Evolutionary conservation across 2,888 invertebrate species (phyloP).

Genomic region (Agrochola litura): DNA sequence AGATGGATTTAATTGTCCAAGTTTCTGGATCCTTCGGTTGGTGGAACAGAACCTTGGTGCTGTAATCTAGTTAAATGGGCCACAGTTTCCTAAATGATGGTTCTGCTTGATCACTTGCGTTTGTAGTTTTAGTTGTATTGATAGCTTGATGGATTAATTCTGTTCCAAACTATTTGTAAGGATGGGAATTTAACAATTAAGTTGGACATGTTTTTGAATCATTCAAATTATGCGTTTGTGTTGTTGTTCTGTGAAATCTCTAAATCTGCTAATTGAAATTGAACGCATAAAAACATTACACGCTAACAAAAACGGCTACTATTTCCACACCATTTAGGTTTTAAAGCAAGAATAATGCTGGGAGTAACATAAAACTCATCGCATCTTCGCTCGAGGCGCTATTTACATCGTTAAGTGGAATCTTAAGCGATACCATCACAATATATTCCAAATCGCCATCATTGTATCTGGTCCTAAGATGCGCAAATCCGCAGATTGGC

Average conservation of each 20-base stretch:
- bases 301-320: neutral
- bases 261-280: conserved; percentile 6
- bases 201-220: neutral
- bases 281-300: neutral
- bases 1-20: conserved; percentile 70
- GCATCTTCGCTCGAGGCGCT: conserved; percentile 18
- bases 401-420: conserved; percentile 45
- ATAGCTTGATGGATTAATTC: conserved; percentile 30
- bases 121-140: conserved; percentile 45
- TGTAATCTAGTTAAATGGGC: conserved; percentile 67
- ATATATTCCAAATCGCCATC: conserved; percentile 55
- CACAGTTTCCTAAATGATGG: conserved; percentile 54
- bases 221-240: neutral
- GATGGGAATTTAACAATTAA: neutral
- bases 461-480: conserved; percentile 59
- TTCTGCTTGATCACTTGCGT: conserved; percentile 49
- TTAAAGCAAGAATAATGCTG: conserved; percentile 24
- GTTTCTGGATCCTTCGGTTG: conserved; percentile 60
- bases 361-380: conserved; percentile 40
- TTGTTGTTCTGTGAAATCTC: conserved; percentile 1
- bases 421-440: conserved; percentile 60
- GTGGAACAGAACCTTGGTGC: conserved; percentile 53
- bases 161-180: conserved; percentile 10
- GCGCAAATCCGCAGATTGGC: conserved; percentile 63
- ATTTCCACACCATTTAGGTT: conserved; percentile 33